phyloP scores from a whole-genome alignment of 2,113 vertebrate genomes.

The Xyrauchen texanus region DNA sequence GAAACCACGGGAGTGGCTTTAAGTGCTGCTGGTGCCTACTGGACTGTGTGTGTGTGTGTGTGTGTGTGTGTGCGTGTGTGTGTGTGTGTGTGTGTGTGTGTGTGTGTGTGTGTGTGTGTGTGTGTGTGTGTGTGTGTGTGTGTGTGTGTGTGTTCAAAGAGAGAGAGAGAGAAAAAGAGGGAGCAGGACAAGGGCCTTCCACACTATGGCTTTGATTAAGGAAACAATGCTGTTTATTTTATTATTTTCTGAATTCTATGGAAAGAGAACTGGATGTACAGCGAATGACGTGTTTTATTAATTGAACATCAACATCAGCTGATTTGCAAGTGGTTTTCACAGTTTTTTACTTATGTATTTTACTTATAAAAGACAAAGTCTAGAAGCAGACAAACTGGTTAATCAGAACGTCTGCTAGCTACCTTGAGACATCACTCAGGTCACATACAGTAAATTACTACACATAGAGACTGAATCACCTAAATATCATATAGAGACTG shows the following conservation, averaged over 20 bases:
- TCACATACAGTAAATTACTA: no score
- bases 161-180: not conserved
- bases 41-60: constrained; percentile 51
- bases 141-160: no score
- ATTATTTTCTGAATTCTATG: constrained; percentile 56
- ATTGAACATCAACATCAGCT: constrained; percentile 21
- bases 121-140: not conserved
- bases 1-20: constrained; percentile 51
- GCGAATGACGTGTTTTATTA: not conserved
- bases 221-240: constrained; percentile 70
- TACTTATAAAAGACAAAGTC: no score
- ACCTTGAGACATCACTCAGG: no score
- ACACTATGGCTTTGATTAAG: constrained; percentile 69
- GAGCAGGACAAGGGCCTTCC: constrained; percentile 41
- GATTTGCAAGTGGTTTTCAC: not conserved
- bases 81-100: constrained; percentile 54
- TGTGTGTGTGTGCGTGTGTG: constrained; percentile 59
- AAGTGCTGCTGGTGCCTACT: no score
- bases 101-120: constrained; percentile 53
- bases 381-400: no score
- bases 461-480: no score
- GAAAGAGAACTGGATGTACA: constrained; percentile 23
- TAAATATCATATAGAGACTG: no score
- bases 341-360: not conserved
- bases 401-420: no score